Evolutionary conservation across 2,113 vertebrate genomes (phyloP).

Genomic region (Ictidomys tridecemlineatus): DNA sequence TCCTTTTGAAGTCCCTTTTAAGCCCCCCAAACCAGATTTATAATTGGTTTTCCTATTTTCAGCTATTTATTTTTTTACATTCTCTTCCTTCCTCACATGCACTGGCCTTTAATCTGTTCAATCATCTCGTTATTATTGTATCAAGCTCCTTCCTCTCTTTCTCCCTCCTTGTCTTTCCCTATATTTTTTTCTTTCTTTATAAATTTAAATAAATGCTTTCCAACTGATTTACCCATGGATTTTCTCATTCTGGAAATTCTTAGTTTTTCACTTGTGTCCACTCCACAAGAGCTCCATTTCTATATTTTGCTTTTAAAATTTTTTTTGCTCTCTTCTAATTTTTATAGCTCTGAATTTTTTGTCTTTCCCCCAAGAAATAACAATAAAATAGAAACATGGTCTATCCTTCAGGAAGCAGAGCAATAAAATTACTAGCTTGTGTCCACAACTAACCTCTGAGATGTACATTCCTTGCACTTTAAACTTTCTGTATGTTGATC

Average conservation of each 20-base stretch:
- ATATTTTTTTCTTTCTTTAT: neutral
- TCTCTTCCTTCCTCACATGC: neutral
- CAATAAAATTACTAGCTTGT: neutral
- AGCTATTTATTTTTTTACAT: conserved; percentile 22
- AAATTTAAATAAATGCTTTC: conserved; percentile 17
- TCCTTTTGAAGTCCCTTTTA: conserved; percentile 50
- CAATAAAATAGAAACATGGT: neutral
- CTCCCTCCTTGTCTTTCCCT: neutral
- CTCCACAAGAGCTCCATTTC: neutral
- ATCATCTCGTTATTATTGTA: neutral
- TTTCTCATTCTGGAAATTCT: conserved; percentile 17
- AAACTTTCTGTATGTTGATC: neutral
- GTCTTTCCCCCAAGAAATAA: neutral
- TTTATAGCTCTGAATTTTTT: neutral
- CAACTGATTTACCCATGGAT: neutral
- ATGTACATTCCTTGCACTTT: neutral
- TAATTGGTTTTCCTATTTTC: conserved; percentile 60
- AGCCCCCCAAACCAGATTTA: neutral
- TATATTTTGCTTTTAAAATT: neutral
- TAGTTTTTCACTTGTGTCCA: neutral
- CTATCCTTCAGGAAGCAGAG: neutral
- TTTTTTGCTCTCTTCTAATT: conserved; percentile 19
- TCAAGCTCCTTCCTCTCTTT: too few relatives aligned
- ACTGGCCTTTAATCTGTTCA: conserved; percentile 26
- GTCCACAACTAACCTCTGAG: neutral